Percentiles rank a stretch among this genome's conserved stretches.
These are phyloP conservation scores for Brachyhypopomus occidentalis DNA, from an alignment of 2,113 vertebrate species.

Conservation along the genomic window DNA sequence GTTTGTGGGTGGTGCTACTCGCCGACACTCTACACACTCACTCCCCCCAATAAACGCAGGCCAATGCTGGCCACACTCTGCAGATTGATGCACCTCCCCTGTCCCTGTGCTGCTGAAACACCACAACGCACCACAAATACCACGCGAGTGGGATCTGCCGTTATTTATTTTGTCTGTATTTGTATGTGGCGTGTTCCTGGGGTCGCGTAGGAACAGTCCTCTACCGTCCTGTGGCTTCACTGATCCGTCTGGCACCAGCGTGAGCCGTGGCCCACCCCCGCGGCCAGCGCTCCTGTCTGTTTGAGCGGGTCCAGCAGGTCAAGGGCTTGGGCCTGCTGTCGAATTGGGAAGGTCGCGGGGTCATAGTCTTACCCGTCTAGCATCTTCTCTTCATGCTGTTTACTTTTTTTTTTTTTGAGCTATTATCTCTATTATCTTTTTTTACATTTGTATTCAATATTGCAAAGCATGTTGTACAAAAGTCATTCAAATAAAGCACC, in stretches of 20 bases:
- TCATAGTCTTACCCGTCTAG: constrained; percentile 10
- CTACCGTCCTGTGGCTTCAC: background rate
- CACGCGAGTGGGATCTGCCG: too few relatives aligned
- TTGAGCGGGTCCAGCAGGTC: constrained; percentile 56
- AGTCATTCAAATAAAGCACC: too few relatives aligned
- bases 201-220: background rate
- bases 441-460: too few relatives aligned
- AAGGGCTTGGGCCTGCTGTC: constrained; percentile 34
- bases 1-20: constrained; percentile 48
- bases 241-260: background rate
- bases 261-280: background rate
- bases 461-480: too few relatives aligned
- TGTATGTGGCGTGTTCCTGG: too few relatives aligned
- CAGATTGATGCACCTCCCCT: background rate
- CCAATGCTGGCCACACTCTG: background rate
- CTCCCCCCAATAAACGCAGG: constrained; percentile 11
- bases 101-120: background rate
- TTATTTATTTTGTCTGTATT: too few relatives aligned
- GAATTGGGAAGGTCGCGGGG: constrained; percentile 18
- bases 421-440: too few relatives aligned
- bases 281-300: constrained; percentile 48
- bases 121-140: background rate
- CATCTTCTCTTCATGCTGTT: background rate
- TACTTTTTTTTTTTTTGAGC: background rate
- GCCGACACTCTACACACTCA: constrained; percentile 26